Conservation (phyloP, 2,797 vertebrate species). For the Cichlasoma orientale region DNA sequence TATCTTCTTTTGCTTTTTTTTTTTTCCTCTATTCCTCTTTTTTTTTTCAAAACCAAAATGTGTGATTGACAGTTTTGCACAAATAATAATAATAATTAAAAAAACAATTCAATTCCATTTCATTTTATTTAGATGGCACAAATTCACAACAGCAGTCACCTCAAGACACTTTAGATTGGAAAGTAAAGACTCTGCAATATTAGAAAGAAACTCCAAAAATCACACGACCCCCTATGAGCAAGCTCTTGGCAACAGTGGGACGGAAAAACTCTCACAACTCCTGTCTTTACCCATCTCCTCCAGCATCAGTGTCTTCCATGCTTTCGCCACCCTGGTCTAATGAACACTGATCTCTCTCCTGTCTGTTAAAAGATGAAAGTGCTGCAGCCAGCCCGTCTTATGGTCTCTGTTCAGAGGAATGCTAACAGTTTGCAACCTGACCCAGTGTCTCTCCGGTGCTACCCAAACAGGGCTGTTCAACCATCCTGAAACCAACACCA, state of each 20-base stretch:
- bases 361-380: conserved; percentile 37
- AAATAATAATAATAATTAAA: no score
- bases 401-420: conserved; percentile 68
- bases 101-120: no score
- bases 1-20: not conserved
- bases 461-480: conserved; percentile 72
- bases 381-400: conserved; percentile 25
- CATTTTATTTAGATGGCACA: no score
- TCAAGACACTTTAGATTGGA: not conserved
- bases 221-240: not conserved
- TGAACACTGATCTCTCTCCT: not conserved
- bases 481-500: conserved; percentile 73
- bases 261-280: not conserved
- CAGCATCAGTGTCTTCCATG: not conserved
- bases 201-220: not conserved
- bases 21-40: not conserved
- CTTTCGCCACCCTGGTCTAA: not conserved
- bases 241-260: not conserved
- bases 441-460: conserved; percentile 63
- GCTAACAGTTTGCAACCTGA: conserved; percentile 81
- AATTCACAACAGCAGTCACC: not conserved
- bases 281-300: not conserved
- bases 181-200: not conserved
- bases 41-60: not conserved
- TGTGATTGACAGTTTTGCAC: not conserved